Percentiles rank a stretch among this genome's conserved stretches.
Conservation (phyloP, 2,888 invertebrate species). For the Macrosoma leucophasiata region DNA sequence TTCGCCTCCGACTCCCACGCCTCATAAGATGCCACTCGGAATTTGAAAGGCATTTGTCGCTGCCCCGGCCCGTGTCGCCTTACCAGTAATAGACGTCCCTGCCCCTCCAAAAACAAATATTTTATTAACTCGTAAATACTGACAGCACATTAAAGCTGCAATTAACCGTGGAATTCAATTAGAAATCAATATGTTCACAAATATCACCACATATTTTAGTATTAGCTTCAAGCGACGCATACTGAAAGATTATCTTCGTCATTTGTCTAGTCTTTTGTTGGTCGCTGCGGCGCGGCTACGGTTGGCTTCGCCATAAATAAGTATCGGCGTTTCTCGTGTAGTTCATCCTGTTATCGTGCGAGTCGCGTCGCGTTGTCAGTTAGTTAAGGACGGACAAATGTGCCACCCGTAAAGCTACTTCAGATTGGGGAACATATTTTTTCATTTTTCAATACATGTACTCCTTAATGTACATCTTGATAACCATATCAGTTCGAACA, state of each 20-base stretch:
- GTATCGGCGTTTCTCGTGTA: slow-evolving; percentile 64
- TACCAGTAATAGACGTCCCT: slow-evolving; percentile 47
- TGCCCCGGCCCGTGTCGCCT: slow-evolving; percentile 45
- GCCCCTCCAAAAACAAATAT: slow-evolving; percentile 44
- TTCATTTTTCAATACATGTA: neutral
- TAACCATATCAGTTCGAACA: neutral
- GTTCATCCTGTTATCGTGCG: slow-evolving; percentile 58
- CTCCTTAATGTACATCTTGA: neutral
- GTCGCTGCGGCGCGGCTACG: slow-evolving; percentile 43
- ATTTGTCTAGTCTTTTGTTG: slow-evolving; percentile 70
- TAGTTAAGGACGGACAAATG: slow-evolving; percentile 44
- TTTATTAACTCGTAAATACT: slow-evolving; percentile 48
- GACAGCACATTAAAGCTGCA: slow-evolving; percentile 1
- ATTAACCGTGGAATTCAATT: neutral
- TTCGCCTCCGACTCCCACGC: slow-evolving; percentile 56
- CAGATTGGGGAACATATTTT: slow-evolving; percentile 27
- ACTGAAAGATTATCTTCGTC: slow-evolving; percentile 58
- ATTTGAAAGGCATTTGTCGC: slow-evolving; percentile 72
- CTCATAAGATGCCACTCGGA: slow-evolving; percentile 48
- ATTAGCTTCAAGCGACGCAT: slow-evolving; percentile 32
- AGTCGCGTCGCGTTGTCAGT: slow-evolving; percentile 62
- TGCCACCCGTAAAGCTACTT: slow-evolving; percentile 60
- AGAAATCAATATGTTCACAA: neutral
- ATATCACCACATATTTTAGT: slow-evolving; percentile 4
- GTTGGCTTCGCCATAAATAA: slow-evolving; percentile 61